phyloP scores from a whole-genome alignment of 2,113 vertebrate species.

The Myodes glareolus region DNA sequence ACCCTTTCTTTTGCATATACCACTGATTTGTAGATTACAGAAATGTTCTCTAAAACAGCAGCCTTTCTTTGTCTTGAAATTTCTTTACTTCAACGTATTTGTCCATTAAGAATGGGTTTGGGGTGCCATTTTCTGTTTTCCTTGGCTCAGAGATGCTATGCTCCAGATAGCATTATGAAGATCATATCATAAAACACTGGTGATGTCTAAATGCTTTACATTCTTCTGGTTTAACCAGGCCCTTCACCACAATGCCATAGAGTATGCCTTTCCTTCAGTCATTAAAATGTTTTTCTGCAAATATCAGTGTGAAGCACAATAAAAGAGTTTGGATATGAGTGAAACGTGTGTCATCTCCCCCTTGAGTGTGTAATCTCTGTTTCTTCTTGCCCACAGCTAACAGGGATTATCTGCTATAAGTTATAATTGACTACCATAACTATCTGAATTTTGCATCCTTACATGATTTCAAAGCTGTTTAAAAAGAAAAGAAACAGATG shows the following conservation, averaged over 20 bases:
- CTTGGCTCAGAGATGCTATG: slow-evolving; percentile 16
- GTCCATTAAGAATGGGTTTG: background rate
- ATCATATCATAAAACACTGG: background rate
- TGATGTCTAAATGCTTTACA: slow-evolving; percentile 31
- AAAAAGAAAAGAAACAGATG: background rate
- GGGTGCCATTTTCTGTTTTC: background rate
- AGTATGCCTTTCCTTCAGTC: slow-evolving; percentile 13
- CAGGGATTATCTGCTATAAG: background rate
- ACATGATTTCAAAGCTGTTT: background rate
- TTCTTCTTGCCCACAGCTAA: slow-evolving; percentile 28
- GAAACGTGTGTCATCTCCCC: background rate
- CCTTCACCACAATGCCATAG: background rate
- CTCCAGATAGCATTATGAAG: background rate
- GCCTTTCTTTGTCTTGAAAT: background rate
- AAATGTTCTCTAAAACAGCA: background rate
- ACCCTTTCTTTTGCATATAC: fast-evolving
- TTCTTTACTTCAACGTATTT: background rate
- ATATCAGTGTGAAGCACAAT: slow-evolving; percentile 6
- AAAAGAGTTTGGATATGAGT: background rate
- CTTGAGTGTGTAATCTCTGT: background rate
- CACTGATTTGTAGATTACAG: background rate
- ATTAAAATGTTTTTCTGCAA: slow-evolving; percentile 44
- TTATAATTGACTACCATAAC: background rate
- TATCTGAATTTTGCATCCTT: background rate
- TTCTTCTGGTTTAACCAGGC: slow-evolving; percentile 32